Percentiles rank a stretch among this genome's conserved stretches.
These are phyloP conservation scores for Acanthaster planci DNA, from an alignment of 35 echinoderm and acorn worm species.

Conservation along the genomic window DNA sequence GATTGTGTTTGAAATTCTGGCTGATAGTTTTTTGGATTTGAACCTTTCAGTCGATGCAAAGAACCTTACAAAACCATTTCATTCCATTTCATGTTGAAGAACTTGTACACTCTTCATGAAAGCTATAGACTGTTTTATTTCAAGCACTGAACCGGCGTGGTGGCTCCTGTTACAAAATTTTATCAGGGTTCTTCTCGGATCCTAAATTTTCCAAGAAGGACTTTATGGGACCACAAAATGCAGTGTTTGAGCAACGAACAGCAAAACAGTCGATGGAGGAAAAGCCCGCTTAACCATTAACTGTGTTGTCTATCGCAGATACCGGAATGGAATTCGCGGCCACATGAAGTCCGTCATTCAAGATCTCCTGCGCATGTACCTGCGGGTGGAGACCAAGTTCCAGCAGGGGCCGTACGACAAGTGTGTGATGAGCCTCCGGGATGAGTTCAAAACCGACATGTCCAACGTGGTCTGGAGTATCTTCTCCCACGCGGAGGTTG, in stretches of 20 bases:
- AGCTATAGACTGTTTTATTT: no score
- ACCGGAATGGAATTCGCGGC: slow-evolving; percentile 94
- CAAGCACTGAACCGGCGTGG: no score
- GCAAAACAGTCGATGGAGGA: neutral
- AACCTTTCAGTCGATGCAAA: no score
- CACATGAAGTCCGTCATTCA: slow-evolving; percentile 97
- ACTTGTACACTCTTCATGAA: no score
- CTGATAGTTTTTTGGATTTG: no score
- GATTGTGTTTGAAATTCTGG: no score
- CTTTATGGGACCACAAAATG: no score
- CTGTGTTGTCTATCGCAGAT: slow-evolving; percentile 36
- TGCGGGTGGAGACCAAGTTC: slow-evolving; percentile 81
- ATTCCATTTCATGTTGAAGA: no score
- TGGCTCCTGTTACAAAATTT: no score
- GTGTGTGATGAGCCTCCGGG: slow-evolving; percentile 76
- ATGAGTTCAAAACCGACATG: slow-evolving; percentile 91
- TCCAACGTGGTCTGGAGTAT: slow-evolving; percentile 66
- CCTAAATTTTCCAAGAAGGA: no score
- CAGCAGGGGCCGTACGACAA: slow-evolving; percentile 99
- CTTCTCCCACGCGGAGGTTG: slow-evolving; percentile 82
- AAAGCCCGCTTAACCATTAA: neutral
- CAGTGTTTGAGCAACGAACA: neutral
- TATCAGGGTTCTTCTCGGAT: no score
- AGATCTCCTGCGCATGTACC: slow-evolving; percentile 74
- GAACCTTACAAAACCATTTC: no score